Base-by-base conservation (phyloP, 37 sponge, comb jelly and placozoan genomes). In the Geodia barretti region DNA sequence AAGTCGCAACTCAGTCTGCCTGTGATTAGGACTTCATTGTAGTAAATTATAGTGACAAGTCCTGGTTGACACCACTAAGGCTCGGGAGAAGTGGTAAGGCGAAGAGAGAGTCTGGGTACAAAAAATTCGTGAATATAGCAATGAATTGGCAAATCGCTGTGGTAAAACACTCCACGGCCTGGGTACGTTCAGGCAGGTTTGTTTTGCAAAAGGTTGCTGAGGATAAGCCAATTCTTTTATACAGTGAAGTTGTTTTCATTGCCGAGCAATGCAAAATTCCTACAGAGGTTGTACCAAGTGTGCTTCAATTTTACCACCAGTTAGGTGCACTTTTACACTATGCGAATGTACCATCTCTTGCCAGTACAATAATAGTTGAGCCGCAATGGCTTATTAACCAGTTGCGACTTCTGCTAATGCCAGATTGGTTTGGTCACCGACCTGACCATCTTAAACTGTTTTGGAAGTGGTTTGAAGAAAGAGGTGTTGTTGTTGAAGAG, bases 301-400 rank as follows among this genome's bases (percentile, higher is more conserved):
- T 78, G 30, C 83, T 88, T 34, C 25, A 62, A 29, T 88, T 82
- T 59, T 88, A 82, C 64, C 89, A 88, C 72, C 79, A 88, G 24
- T 79, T 82, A 4, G 89, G 77, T 28, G 79, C 78, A 3, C 73
- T 88, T 24, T 40, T 88, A 3, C 72, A 78, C 66, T 88, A 83
- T 58, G 4, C 28, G 32, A 11, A 88, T n/a, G 62, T 88, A 20
- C 31, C 37, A 0, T 78, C 60, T 1, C 25, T 88, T 5, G 34
- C 62, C 3, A 9, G 37, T 33, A 31, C 2, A 23, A 79, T 88
- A 24, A 77, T 88, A 41, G 41, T 72, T 64, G 47, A 78, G 8
- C 89, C 89, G 5, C 70, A 83, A 30, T 83, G 83, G 83, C 73
- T 88, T 1, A 38, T 88, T 37, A 62, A 78, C 23, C 58, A 71